phyloP scores from a whole-genome alignment of 2,113 vertebrate species.

The Engraulis encrasicolus region DNA sequence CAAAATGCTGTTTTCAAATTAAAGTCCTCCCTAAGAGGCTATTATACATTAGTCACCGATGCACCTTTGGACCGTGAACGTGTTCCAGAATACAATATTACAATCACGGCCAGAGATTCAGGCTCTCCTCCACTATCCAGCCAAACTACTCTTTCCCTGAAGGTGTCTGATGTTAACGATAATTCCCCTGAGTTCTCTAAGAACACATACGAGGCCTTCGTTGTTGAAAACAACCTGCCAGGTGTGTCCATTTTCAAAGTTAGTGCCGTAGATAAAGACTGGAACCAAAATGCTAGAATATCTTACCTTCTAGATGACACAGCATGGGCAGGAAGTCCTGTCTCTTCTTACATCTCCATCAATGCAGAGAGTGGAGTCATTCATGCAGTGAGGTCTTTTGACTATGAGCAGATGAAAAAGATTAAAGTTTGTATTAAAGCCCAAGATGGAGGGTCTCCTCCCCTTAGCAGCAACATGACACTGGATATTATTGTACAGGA shows the following conservation, averaged over 20 bases:
- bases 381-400: slow-evolving; percentile 62
- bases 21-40: slow-evolving; percentile 54
- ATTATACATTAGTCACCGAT: slow-evolving; percentile 57
- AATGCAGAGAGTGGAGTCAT: slow-evolving; percentile 69
- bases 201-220: slow-evolving; percentile 56
- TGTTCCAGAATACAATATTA: slow-evolving; percentile 48
- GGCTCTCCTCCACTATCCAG: slow-evolving; percentile 53
- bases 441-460: slow-evolving; percentile 66
- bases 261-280: slow-evolving; percentile 66
- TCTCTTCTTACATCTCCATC: slow-evolving; percentile 67
- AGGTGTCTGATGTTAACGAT: slow-evolving; percentile 78
- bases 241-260: slow-evolving; percentile 62
- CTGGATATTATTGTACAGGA: slow-evolving; percentile 74
- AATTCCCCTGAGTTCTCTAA: slow-evolving; percentile 72
- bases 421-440: slow-evolving; percentile 52
- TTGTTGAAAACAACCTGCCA: slow-evolving; percentile 66
- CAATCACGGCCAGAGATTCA: slow-evolving; percentile 46
- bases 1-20: slow-evolving; percentile 47
- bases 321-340: slow-evolving; percentile 43
- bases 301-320: slow-evolving; percentile 63
- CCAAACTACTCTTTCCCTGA: slow-evolving; percentile 54
- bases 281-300: slow-evolving; percentile 69
- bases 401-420: slow-evolving; percentile 63
- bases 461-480: slow-evolving; percentile 70
- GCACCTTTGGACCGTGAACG: slow-evolving; percentile 58